Evolutionary conservation across 2,888 invertebrate species (phyloP), one percentile per base, ranked within the genome.

Genomic region (Poecilobothrus nobilitatus): DNA sequence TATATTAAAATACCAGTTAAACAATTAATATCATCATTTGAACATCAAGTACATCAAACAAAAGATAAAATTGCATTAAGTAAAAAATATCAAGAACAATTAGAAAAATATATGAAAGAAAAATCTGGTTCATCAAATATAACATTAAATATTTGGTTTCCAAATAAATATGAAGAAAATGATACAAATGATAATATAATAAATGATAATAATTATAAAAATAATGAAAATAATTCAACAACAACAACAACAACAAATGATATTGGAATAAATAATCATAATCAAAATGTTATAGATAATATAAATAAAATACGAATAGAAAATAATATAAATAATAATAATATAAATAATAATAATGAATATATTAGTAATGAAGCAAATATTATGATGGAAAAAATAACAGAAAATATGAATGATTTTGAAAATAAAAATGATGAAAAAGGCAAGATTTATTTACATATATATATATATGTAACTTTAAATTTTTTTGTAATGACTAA

Each of bases 11-110:
- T 84, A 67, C 83, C 83, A 34, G 83, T 84, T 1, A 82, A 78
- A 71, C 77, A 80, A 66, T 76, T 89, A 44, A 88, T 89, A 66
- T 83, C 84, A 71, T 85, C 84, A 73, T 89, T 88, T 73, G 88
- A 89, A 74, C 84, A 87, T 74, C 86, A 85, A n/a, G 83, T 84
- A n/a, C 80, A 84, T 76, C 86, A 86, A 1, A 70, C 67, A 10
- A 70, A 68, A 6, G 69, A 72, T 66, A 71, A 73, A 68, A 21
- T 70, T 76, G 69, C 67, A 4, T 68, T 68, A 8, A 22, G 20
- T 63, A 63, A 22, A 21, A 63, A 53, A 63, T 63, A 21, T 63
- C 22, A 63, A 63, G 63, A 63, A 63, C 20, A 63, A 22, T 63
- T 22, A 22, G 22, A 63, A 63, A 63, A 63, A 63, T 22, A 22